Evolutionary conservation across 2,113 vertebrate genomes (phyloP).

Genomic region (Balaeniceps rex): DNA sequence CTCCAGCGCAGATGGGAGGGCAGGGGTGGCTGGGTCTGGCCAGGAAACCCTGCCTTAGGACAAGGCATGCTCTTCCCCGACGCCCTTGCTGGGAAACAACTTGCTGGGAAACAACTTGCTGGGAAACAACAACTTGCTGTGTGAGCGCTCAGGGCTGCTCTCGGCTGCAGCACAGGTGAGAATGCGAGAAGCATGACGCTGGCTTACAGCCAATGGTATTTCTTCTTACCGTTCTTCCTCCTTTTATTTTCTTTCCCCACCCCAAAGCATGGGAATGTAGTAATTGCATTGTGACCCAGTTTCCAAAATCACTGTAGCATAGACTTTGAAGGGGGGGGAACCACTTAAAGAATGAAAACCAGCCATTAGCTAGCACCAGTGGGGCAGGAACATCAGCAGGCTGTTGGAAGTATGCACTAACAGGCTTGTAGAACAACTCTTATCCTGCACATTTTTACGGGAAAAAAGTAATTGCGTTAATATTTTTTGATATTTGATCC

Average conservation of each 20-base stretch:
- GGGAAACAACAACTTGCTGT: not conserved
- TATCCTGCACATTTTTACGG: not conserved
- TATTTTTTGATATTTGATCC: not conserved
- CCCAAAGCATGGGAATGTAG: constrained; percentile 32
- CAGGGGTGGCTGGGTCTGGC: not conserved
- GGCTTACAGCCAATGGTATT: not conserved
- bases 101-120: not conserved
- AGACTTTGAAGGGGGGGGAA: not conserved
- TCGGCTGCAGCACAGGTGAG: not conserved
- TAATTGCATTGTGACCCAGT: constrained; percentile 38
- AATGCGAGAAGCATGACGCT: not conserved
- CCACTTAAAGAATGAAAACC: not conserved
- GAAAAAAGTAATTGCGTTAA: not conserved
- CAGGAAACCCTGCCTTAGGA: not conserved
- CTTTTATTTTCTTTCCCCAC: constrained; percentile 1
- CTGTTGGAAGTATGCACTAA: not conserved
- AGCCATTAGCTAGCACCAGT: not conserved
- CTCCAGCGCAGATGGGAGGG: not conserved
- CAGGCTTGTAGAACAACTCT: not conserved
- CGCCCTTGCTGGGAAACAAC: not conserved
- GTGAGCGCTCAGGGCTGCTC: not conserved
- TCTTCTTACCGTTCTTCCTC: constrained; percentile 5
- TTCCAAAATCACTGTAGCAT: constrained; percentile 35
- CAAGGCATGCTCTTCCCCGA: not conserved
- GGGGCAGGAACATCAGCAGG: not conserved